Evolutionary conservation across 2,113 vertebrate genomes (phyloP), one percentile per base, ranked within the genome.

Genomic region (Hippocampus barbouri): DNA sequence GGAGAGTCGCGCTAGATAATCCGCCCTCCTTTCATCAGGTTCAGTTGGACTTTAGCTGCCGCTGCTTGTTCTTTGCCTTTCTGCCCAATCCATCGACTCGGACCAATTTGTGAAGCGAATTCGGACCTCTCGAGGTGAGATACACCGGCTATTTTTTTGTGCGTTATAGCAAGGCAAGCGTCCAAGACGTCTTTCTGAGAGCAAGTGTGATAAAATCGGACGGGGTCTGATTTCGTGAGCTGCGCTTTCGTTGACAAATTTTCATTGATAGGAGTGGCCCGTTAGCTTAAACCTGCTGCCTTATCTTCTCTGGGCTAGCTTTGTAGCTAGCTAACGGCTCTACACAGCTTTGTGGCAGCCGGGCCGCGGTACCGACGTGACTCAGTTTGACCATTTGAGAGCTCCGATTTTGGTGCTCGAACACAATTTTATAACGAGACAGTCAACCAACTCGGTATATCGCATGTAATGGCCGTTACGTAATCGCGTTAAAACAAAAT

Each of bases 221-320:
- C 25, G 8, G 0, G 12, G 1, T 57, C 70, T 70, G 30, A 77
- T 75, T 53, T 41, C 65, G 1, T 20, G 12, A 65, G 51, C 62
- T 53, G 10, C 57, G 66, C 41, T 71, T 74, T 61, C 40, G 62
- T 65, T 41, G 71, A 71, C 49, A 72, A 81, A 78, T 60, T 74
- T 68, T 60, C 65, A 74, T 68, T 73, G 78, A 83, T 88, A 91
- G 90, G 90, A 91, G 90, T 90, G 89, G 88, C 79, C 88, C 76
- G 20, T 73, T 51, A 79, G 83, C 81, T 73, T 47, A 71, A 34
- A 72, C 57, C 59, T 73, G 80, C 68, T 25, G 23, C 15, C 25
- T 27, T 86, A 82, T 69, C 73, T 64, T 86, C 81, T 68, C 70
- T 60, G 23, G 38, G 84, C 79, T 85, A 86, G 73, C 66, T 25